These are phyloP conservation scores for Apis cerana DNA, from an alignment of 1,140 invertebrate genomes.

Conservation along the genomic window DNA sequence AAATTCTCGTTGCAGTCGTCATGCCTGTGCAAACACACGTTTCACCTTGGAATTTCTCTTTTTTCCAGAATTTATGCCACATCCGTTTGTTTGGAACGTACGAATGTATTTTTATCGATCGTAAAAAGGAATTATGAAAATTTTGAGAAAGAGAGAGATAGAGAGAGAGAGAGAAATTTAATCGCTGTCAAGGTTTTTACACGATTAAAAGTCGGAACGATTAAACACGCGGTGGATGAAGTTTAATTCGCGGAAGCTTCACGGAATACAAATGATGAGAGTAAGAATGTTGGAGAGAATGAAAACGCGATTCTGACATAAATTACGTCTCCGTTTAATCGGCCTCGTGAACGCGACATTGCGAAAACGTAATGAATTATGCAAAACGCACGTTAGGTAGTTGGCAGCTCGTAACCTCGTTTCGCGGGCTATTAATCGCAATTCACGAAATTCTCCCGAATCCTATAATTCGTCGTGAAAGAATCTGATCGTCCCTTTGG, in stretches of 20 bases:
- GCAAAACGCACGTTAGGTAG: conserved; percentile 12
- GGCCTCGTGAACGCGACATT: neutral
- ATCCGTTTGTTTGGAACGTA: no score
- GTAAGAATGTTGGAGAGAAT: conserved; percentile 1
- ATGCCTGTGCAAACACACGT: conserved; percentile 16
- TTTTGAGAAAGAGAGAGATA: neutral
- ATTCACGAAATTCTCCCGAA: conserved; percentile 13
- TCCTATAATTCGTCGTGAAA: neutral
- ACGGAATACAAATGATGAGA: conserved; percentile 1
- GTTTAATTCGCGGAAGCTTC: neutral
- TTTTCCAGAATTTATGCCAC: neutral
- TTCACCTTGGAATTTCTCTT: neutral
- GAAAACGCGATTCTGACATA: conserved; percentile 16
- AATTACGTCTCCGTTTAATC: conserved; percentile 27
- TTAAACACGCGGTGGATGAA: neutral
- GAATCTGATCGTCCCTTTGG: neutral
- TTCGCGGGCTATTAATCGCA: conserved; percentile 21
- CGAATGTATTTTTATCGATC: neutral
- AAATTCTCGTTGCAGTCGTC: conserved; percentile 44
- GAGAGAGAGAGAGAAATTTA: neutral
- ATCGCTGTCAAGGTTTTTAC: neutral
- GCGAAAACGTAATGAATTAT: conserved; percentile 23
- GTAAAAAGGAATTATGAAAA: no score
- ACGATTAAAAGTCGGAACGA: neutral
- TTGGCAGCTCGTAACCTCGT: conserved; percentile 7